Percentiles rank a stretch among this genome's conserved stretches.
phyloP scores from a whole-genome alignment of 2,113 vertebrate genomes.

The Hymenochirus boettgeri region DNA sequence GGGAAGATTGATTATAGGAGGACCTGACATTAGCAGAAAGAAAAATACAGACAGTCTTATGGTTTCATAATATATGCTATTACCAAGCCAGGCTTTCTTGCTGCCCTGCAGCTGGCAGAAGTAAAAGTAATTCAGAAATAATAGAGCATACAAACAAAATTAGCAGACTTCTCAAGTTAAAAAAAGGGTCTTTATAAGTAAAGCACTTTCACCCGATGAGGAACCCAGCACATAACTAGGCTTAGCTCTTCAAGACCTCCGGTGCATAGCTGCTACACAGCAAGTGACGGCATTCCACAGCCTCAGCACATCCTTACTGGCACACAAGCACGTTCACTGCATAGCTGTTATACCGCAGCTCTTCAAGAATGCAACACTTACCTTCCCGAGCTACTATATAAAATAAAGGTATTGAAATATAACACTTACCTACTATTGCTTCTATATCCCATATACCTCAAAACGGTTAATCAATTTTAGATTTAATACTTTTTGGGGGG shows the following conservation, averaged over 20 bases:
- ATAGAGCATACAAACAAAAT: background rate
- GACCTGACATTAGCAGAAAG: conserved; percentile 32
- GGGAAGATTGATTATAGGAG: conserved; percentile 48
- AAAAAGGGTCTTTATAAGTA: background rate
- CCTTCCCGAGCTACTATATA: no score
- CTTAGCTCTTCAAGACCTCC: background rate
- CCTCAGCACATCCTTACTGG: background rate
- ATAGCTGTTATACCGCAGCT: no score
- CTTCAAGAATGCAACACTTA: no score
- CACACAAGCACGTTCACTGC: no score
- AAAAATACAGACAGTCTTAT: conserved; percentile 36
- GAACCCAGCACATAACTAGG: background rate
- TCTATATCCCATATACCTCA: no score
- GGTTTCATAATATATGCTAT: conserved; percentile 38
- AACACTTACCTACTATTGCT: no score
- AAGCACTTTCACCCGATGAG: background rate
- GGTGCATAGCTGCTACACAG: background rate
- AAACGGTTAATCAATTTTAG: no score
- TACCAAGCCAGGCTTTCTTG: conserved; percentile 10
- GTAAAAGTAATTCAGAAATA: background rate
- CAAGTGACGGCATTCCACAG: background rate
- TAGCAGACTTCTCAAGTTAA: background rate
- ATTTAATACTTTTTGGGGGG: no score
- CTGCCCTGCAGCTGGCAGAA: conserved; percentile 1
- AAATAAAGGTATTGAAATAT: no score